Evolutionary conservation across 2,797 vertebrate genomes (phyloP).

Genomic region (Cryptoblepharus egeriae): DNA sequence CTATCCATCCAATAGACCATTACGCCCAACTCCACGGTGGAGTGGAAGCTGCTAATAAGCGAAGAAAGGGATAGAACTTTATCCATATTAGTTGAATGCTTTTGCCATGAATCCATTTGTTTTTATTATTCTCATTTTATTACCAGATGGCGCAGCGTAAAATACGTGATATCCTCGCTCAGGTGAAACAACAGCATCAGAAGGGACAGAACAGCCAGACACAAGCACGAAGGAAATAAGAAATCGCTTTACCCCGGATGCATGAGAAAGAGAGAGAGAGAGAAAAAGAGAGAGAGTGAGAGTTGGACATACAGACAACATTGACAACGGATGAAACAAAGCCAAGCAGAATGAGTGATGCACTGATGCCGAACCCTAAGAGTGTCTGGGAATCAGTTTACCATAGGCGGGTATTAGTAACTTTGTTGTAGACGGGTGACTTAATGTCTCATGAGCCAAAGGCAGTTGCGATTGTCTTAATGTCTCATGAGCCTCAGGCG

Average conservation of each 20-base stretch:
- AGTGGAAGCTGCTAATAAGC: too few relatives aligned
- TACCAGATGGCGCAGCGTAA: constrained; percentile 92
- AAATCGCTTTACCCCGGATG: constrained; percentile 50
- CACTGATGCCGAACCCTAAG: constrained; percentile 82
- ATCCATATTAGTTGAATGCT: rapidly evolving
- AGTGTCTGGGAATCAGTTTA: constrained; percentile 79
- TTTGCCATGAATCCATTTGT: rapidly evolving
- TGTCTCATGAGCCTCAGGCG: constrained; percentile 34
- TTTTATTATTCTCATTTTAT: neutral
- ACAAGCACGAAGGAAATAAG: constrained; percentile 80
- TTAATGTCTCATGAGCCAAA: constrained; percentile 32
- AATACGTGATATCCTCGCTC: constrained; percentile 94
- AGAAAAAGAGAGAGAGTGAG: constrained; percentile 70
- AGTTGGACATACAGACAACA: constrained; percentile 49
- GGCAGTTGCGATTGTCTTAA: constrained; percentile 58
- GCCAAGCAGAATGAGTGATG: constrained; percentile 75
- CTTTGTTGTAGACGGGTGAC: constrained; percentile 27
- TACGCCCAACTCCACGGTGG: too few relatives aligned
- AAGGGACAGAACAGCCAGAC: constrained; percentile 87
- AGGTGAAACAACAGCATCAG: constrained; percentile 90
- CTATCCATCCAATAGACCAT: too few relatives aligned
- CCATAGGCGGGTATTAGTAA: constrained; percentile 49
- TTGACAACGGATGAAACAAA: constrained; percentile 72
- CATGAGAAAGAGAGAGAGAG: constrained; percentile 72
- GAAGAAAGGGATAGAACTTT: neutral